Evolutionary conservation across 2,888 invertebrate genomes (phyloP).

Genomic region (Zonitis immaculata): DNA sequence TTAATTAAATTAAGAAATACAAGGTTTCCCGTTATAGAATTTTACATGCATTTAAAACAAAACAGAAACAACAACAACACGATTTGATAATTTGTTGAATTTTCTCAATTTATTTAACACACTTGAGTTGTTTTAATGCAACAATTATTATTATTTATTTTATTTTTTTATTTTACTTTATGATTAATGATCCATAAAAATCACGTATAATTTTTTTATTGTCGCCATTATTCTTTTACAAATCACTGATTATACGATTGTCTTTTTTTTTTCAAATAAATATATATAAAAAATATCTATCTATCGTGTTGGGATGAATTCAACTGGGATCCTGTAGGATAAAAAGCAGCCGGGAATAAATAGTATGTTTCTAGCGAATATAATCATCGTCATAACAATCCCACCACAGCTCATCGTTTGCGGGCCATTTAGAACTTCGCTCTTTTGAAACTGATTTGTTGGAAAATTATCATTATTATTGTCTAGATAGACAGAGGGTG

Average conservation of each 20-base stretch:
- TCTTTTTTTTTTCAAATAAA: too few species aligned
- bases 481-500: too few species aligned
- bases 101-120: background rate
- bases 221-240: too few species aligned
- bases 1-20: background rate
- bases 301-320: constrained; percentile 3
- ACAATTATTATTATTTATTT: too few species aligned
- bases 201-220: too few species aligned
- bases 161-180: too few species aligned
- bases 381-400: constrained; percentile 11
- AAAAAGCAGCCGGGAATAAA: constrained; percentile 21
- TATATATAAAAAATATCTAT: background rate
- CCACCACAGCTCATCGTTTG: background rate
- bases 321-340: constrained; percentile 22
- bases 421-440: too few species aligned
- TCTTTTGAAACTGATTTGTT: too few species aligned
- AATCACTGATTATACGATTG: too few species aligned
- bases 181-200: too few species aligned
- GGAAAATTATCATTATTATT: too few species aligned
- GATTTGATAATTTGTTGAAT: background rate
- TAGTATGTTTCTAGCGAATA: background rate
- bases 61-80: background rate
- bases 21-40: background rate
- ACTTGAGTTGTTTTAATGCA: background rate
- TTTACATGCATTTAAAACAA: too few species aligned